Percentiles rank a stretch among this genome's conserved stretches.
phyloP scores from a whole-genome alignment of 2,113 vertebrate genomes.

The Lipotes vexillifer region DNA sequence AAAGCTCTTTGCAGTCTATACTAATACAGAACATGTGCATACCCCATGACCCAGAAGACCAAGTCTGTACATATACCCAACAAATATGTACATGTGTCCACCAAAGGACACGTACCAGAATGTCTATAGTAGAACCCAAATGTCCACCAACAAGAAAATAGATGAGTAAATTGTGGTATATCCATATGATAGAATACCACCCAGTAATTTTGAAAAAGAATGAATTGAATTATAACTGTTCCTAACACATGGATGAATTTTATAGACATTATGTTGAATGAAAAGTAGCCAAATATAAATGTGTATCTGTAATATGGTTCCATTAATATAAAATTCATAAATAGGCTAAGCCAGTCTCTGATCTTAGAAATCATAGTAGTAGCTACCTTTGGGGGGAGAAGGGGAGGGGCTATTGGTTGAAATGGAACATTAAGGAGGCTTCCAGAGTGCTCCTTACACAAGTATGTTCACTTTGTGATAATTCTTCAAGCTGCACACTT shows the following conservation, averaged over 20 bases:
- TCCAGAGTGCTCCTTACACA: not conserved
- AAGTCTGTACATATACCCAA: not conserved
- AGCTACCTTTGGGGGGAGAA: not conserved
- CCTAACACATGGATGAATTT: not conserved
- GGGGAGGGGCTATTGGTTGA: not conserved
- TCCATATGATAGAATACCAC: not conserved
- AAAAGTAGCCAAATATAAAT: conserved; percentile 22
- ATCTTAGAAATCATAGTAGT: not conserved
- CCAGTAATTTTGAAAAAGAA: not conserved
- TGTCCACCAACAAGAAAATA: not conserved
- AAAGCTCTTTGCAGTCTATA: not conserved
- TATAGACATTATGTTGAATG: not conserved
- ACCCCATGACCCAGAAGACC: not conserved
- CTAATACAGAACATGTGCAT: not conserved
- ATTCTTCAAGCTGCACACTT: not conserved
- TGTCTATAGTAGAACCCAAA: not conserved
- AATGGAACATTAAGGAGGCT: not conserved
- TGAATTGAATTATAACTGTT: not conserved
- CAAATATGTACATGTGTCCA: not conserved
- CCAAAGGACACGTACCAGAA: not conserved
- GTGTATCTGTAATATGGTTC: not conserved
- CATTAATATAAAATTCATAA: not conserved
- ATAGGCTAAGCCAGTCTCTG: not conserved
- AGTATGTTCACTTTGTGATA: not conserved
- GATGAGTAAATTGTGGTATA: not conserved